A percentile compares a stretch with the other conserved stretches of the same genome.
These are phyloP conservation scores for Camponotus pennsylvanicus DNA, from an alignment of 1,140 invertebrate species.

Conservation along the genomic window DNA sequence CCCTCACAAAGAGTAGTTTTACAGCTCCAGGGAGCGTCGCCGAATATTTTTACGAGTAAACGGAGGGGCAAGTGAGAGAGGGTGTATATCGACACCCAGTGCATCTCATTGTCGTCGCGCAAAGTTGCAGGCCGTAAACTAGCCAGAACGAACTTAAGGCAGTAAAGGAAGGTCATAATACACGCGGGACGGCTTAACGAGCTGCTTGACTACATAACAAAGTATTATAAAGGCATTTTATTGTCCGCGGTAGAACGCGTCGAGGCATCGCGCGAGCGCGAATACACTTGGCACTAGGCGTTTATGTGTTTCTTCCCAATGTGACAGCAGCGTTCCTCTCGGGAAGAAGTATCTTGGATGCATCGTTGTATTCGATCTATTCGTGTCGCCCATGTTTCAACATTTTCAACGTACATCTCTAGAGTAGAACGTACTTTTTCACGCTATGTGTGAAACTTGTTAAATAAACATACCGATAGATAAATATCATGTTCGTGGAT, in stretches of 20 bases:
- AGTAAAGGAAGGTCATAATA: slow-evolving; percentile 82
- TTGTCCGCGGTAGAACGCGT: slow-evolving; percentile 76
- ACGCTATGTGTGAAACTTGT: not conserved
- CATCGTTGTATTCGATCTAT: slow-evolving; percentile 18
- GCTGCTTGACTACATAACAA: slow-evolving; percentile 71
- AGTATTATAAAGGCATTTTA: slow-evolving; percentile 84
- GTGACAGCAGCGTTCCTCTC: slow-evolving; percentile 15
- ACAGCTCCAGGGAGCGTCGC: not conserved
- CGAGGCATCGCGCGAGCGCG: slow-evolving; percentile 25
- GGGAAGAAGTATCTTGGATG: not conserved
- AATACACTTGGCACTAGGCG: slow-evolving; percentile 14
- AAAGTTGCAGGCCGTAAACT: slow-evolving; percentile 72
- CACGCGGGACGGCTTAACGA: slow-evolving; percentile 74
- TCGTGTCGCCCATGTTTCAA: slow-evolving; percentile 29
- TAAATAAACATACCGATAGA: no score
- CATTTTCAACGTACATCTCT: not conserved
- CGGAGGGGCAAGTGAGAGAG: slow-evolving; percentile 20
- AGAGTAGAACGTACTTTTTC: not conserved
- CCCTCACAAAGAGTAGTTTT: slow-evolving; percentile 11
- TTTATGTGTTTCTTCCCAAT: slow-evolving; percentile 61
- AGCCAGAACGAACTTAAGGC: slow-evolving; percentile 75
- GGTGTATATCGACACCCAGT: slow-evolving; percentile 9
- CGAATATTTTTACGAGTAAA: slow-evolving; percentile 62
- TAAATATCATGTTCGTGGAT: no score
- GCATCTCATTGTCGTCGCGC: slow-evolving; percentile 16